These are phyloP conservation scores for Ochotona princeps DNA, from an alignment of 2,113 vertebrate species.

Conservation along the genomic window DNA sequence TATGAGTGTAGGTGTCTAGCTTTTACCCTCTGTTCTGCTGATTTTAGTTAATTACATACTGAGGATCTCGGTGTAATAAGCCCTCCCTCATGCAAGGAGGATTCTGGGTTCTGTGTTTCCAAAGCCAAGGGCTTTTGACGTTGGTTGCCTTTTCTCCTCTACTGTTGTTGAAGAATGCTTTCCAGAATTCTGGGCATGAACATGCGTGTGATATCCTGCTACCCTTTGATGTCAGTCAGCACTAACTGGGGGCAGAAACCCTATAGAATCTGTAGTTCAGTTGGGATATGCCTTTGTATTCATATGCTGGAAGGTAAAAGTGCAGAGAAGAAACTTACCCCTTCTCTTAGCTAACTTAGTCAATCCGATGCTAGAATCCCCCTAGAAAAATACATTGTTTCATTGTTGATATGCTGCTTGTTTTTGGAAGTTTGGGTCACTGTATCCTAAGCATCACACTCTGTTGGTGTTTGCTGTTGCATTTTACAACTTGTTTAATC, in stretches of 20 bases:
- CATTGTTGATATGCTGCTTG: neutral
- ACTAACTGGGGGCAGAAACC: neutral
- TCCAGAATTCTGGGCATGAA: neutral
- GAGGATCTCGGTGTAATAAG: neutral
- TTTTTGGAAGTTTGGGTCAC: neutral
- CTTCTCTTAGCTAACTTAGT: neutral
- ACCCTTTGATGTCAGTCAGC: neutral
- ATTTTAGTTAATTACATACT: neutral
- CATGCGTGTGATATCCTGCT: neutral
- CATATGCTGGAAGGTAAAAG: neutral
- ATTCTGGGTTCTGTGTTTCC: neutral
- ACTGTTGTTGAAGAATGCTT: conserved; percentile 12
- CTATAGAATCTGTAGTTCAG: neutral
- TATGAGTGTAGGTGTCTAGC: neutral
- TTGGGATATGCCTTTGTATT: neutral
- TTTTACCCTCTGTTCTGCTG: neutral
- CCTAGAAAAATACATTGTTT: neutral
- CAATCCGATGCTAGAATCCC: neutral
- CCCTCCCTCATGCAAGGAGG: neutral
- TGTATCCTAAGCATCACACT: conserved; percentile 13
- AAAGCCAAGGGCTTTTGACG: neutral
- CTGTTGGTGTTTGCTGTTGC: neutral
- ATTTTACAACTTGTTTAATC: neutral
- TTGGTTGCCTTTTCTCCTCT: neutral
- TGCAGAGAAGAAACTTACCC: neutral